Conservation (phyloP, 2,888 invertebrate genomes). For the Tiliacea citrago region DNA sequence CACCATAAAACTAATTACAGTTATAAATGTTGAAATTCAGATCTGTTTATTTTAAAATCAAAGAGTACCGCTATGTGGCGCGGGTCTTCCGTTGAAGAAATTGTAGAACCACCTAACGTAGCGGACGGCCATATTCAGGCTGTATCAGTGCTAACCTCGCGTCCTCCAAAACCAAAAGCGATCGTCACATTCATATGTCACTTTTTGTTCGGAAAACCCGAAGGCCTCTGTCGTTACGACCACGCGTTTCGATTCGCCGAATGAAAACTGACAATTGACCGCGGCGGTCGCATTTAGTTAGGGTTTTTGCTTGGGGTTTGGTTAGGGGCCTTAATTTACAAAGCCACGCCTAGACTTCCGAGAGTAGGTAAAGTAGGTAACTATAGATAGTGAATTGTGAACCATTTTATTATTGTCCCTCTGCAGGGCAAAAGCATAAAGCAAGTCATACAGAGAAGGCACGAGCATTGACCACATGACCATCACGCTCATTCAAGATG, state of each 20-base stretch:
- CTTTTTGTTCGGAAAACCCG: background rate
- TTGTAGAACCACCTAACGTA: background rate
- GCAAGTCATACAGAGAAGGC: background rate
- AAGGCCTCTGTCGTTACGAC: background rate
- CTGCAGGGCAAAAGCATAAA: background rate
- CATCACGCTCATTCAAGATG: background rate
- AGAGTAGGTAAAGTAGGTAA: background rate
- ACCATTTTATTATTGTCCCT: background rate
- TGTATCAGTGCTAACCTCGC: background rate
- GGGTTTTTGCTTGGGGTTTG: too few relatives aligned
- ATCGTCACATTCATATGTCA: background rate
- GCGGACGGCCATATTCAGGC: background rate
- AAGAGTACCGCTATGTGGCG: background rate
- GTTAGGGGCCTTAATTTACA: background rate
- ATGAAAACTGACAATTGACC: background rate
- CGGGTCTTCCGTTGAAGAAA: background rate
- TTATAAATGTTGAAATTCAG: too few relatives aligned
- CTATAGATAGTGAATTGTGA: background rate
- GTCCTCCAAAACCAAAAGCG: background rate
- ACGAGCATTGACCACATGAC: background rate
- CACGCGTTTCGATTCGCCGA: background rate
- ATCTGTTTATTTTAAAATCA: background rate
- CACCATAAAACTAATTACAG: too few relatives aligned
- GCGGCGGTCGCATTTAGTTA: background rate
- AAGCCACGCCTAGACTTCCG: background rate